Evolutionary conservation across 2,113 vertebrate species (phyloP), one percentile per base, ranked within the genome.

Genomic region (Forbesichthys agassizii): DNA sequence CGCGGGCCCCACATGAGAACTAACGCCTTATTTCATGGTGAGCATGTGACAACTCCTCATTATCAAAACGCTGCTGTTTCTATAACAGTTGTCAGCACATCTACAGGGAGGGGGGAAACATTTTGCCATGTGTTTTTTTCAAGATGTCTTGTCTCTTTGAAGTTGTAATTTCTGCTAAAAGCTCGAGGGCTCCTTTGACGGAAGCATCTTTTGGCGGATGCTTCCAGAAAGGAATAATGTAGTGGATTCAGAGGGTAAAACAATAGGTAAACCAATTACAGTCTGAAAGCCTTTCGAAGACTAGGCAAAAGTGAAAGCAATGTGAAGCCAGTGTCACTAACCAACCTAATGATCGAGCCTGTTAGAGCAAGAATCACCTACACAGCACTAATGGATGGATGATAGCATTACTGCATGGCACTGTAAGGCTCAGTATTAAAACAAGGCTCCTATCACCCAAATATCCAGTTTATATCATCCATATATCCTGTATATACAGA

Each of bases 41-140:
- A 65, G 47, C 78, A 68, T 60, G 61, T 76, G 70, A 33, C 64
- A 73, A 60, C 7, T 78, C 64, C 46, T 80, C 69, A 74, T 1
- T 52, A 52, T 11, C 48, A 14, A 49, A 0, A 55, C 53, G 2
- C n/a, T 18, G n/a, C 27, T 64, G 51, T n/a, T 68, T 59, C n/a
- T 52, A 57, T 60, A 71, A 56, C 75, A 60, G 65, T 69, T 33
- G 42, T 42, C 27, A 63, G 61, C 61, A 57, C 5, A 68, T 11
- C 53, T 69, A 48, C 12, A 33, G 33, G 36, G 36, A 42, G 36
- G 36, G 5, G 36, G 36, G 36, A 52, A 49, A 52, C 11, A 52
- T 52, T 52, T 7, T 12, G 13, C 12, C 48, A 49, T 54, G 27
- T 27, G 27, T 3, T 18, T 46, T 51, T 61, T 18, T 0, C 20